A percentile compares a stretch with the other conserved stretches of the same genome.
phyloP scores from a whole-genome alignment of 2,113 vertebrate genomes.

The Apeltes quadracus region DNA sequence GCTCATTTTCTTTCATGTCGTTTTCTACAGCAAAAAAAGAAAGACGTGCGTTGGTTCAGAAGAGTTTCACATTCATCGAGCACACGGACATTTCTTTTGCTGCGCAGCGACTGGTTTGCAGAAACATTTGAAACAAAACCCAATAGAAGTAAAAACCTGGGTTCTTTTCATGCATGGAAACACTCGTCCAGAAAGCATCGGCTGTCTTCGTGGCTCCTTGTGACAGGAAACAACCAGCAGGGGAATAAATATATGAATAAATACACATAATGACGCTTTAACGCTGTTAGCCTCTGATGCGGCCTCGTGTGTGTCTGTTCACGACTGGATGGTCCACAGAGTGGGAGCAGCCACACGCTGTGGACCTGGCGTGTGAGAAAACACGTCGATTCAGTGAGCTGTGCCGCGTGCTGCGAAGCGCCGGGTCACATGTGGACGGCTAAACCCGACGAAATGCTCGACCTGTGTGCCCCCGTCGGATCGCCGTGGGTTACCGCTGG shows the following conservation, averaged over 20 bases:
- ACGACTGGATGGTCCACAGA: background rate
- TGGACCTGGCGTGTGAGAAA: background rate
- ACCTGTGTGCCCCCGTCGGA: slow-evolving; percentile 2
- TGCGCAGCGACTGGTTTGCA: background rate
- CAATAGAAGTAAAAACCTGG: background rate
- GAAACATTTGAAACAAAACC: no score
- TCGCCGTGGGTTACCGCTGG: slow-evolving; percentile 3
- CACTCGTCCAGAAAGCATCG: background rate
- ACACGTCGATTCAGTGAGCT: no score
- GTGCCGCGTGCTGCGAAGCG: background rate
- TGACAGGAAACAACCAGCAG: background rate
- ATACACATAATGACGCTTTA: no score
- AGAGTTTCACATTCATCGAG: background rate
- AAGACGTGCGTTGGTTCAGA: slow-evolving; percentile 8
- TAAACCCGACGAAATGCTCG: slow-evolving; percentile 12
- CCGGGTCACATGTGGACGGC: slow-evolving; percentile 28
- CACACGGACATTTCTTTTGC: background rate
- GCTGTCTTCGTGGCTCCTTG: background rate
- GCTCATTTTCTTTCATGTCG: slow-evolving; percentile 37
- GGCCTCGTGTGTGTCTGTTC: background rate
- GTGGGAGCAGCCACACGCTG: background rate
- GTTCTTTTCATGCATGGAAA: background rate
- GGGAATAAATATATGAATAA: no score
- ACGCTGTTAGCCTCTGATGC: background rate
- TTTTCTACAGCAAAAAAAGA: slow-evolving; percentile 28